Evolutionary conservation across 2,113 vertebrate species (phyloP).

Genomic region (Erinaceus europaeus): DNA sequence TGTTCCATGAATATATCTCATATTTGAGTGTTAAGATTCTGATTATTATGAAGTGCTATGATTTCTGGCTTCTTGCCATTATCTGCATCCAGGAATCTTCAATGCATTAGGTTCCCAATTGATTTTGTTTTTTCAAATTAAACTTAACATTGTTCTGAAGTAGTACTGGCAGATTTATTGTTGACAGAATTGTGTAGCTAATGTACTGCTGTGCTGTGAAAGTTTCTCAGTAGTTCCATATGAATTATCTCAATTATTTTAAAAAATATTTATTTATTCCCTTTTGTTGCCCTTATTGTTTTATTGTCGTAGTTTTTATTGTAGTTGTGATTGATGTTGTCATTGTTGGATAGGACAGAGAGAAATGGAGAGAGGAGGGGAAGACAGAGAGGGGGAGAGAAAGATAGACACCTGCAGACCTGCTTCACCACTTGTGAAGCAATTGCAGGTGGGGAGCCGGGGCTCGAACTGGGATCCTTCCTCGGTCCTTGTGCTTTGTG

Average conservation of each 20-base stretch:
- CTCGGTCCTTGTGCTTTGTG: too few species aligned
- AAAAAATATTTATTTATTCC: too few species aligned
- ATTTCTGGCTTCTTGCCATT: background rate
- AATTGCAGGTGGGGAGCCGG: too few species aligned
- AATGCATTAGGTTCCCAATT: background rate
- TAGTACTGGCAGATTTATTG: background rate
- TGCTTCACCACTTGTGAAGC: too few species aligned
- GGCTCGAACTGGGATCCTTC: too few species aligned
- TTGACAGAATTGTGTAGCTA: background rate
- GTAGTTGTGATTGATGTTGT: too few species aligned
- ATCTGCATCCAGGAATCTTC: background rate
- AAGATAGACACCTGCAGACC: too few species aligned
- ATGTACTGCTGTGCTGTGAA: background rate
- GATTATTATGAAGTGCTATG: background rate
- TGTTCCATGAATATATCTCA: background rate
- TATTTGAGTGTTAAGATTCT: background rate
- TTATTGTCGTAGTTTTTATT: too few species aligned
- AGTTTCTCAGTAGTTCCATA: background rate
- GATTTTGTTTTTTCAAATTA: background rate
- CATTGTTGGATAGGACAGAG: too few species aligned
- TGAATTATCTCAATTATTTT: constrained; percentile 51
- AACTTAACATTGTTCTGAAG: background rate
- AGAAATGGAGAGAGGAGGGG: too few species aligned
- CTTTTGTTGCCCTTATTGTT: too few species aligned
- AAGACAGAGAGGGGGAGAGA: too few species aligned